Evolutionary conservation across 2,888 invertebrate genomes (phyloP).

Genomic region (Bombylius major): DNA sequence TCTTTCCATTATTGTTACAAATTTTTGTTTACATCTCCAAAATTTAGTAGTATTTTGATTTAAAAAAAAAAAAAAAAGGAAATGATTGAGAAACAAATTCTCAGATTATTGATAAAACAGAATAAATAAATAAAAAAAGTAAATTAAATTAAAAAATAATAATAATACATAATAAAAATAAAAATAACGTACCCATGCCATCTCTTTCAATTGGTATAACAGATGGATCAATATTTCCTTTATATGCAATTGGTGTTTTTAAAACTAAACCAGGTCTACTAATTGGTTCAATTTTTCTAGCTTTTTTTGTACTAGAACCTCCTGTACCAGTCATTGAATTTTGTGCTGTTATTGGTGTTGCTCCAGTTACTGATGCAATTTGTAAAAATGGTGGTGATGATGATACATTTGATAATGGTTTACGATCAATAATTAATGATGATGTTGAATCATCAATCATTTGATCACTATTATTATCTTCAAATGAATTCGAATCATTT

Average conservation of each 20-base stretch:
- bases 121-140: not conserved
- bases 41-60: no score
- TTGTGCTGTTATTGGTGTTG: not conserved
- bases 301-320: constrained; percentile 20
- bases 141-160: constrained; percentile 4
- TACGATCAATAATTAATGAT: not conserved
- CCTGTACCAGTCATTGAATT: not conserved
- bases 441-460: not conserved
- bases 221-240: constrained; percentile 67
- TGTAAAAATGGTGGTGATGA: not conserved
- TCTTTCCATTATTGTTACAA: not conserved
- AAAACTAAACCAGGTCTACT: constrained; percentile 60
- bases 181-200: constrained; percentile 61
- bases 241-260: constrained; percentile 66
- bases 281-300: constrained; percentile 55
- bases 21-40: no score
- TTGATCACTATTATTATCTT: constrained; percentile 10
- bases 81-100: no score
- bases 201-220: constrained; percentile 80
- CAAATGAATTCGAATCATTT: constrained; percentile 34
- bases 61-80: no score
- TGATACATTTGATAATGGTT: not conserved
- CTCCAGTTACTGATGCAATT: no score
- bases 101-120: not conserved
- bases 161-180: constrained; percentile 12